Base-by-base conservation (phyloP, 35 echinoderm and acorn worm genomes). In the Acanthaster planci region DNA sequence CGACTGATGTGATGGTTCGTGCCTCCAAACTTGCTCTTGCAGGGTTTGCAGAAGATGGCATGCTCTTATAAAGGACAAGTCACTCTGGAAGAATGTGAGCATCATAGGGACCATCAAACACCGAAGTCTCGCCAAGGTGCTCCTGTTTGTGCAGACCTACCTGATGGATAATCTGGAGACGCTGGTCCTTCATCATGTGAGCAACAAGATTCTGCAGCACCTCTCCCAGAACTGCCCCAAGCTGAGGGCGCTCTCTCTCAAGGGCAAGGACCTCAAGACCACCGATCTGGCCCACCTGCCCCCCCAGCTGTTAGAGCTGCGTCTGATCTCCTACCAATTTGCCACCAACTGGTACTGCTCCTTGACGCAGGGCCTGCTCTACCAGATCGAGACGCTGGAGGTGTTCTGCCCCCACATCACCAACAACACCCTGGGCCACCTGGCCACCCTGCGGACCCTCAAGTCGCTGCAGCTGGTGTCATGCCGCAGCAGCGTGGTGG, bases 271-370 rank as follows among this genome's bases (percentile, higher is more conserved):
- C 34, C 34, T 72, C 3, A 72, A 72, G 64, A 72, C 64, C 2
- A 72, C 64, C 0, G 64, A 72, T 34, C 64, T 72, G 26, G 26
- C 64, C 9, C 30, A 27, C 34, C 64, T 72, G 26, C 64, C 64
- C 30, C 29, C 64, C 21, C 34, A 72, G 2, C 29, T 72, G 64
- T 7, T 72, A 26, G 64, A 72, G 64, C 64, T 72, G 64, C 64
- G 34, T 29, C 34, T 72, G 64, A 26, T 26, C 19, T 72, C 64
- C 21, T 72, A 72, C 64, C 64, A 72, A 26, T 72, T 72, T 35
- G 64, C 64, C n/a, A 26, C 64, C 23, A 72, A 72, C 64, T 72
- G 64, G 64, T 72, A 72, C n/a, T 72, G 64, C 64, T 34, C 64
- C 0, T 29, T 72, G 64, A 72, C 64, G 64, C 64, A 72, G 64